phyloP scores from a whole-genome alignment of 2,113 vertebrate species.

The Emydura subglobosa region DNA sequence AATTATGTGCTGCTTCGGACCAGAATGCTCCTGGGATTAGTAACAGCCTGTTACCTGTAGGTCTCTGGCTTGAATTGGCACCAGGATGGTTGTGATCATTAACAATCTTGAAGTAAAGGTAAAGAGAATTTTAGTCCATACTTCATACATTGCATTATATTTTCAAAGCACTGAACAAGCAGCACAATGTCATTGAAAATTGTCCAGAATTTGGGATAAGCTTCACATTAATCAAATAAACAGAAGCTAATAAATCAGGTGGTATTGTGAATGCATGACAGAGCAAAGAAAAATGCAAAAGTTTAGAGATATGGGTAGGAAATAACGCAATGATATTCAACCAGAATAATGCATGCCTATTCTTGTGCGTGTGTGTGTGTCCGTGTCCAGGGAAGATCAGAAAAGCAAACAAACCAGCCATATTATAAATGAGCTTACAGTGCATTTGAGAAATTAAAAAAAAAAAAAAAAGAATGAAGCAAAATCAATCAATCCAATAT shows the following conservation, averaged over 20 bases:
- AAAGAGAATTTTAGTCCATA: background rate
- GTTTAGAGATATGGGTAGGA: background rate
- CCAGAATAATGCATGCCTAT: slow-evolving; percentile 4
- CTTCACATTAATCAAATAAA: background rate
- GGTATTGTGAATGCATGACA: background rate
- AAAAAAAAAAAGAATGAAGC: background rate
- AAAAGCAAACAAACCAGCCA: slow-evolving; percentile 32
- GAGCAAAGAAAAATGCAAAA: background rate
- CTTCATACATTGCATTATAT: background rate
- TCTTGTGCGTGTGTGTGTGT: background rate
- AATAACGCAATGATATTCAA: slow-evolving; percentile 51
- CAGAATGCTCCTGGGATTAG: background rate
- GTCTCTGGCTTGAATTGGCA: background rate
- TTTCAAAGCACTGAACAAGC: background rate
- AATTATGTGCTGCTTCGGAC: background rate
- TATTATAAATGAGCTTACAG: slow-evolving; percentile 39
- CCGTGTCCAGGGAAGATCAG: slow-evolving; percentile 9
- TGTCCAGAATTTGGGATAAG: background rate
- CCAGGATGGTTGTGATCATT: background rate
- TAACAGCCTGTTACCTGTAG: background rate
- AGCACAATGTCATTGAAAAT: background rate
- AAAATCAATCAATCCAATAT: slow-evolving; percentile 16
- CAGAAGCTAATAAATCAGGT: background rate
- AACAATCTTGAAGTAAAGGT: background rate
- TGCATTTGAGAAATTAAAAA: background rate